A percentile compares a stretch with the other conserved stretches of the same genome.
These are phyloP conservation scores for Sebastes wilsoni DNA, from an alignment of 2,797 vertebrate genomes.

Conservation along the genomic window DNA sequence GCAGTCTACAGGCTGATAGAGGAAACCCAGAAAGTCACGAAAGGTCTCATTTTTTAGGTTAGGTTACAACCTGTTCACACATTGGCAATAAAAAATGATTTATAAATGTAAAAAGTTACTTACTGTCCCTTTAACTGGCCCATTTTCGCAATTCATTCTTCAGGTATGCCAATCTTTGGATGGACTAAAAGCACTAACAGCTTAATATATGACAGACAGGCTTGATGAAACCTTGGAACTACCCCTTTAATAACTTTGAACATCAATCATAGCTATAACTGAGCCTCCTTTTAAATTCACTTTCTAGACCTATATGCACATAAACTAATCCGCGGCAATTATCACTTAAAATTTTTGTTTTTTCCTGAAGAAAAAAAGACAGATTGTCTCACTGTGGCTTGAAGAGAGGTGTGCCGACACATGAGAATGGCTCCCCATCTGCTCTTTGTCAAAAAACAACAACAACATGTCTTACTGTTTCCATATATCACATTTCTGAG, in stretches of 20 bases:
- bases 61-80: no score
- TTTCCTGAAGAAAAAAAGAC: slow-evolving; percentile 13
- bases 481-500: slow-evolving; percentile 46
- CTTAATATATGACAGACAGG: not conserved
- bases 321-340: slow-evolving; percentile 5
- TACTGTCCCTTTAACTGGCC: not conserved
- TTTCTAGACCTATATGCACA: slow-evolving; percentile 1
- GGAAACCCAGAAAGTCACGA: no score
- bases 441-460: not conserved
- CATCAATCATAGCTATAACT: slow-evolving; percentile 15
- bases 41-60: no score
- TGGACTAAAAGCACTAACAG: slow-evolving; percentile 30
- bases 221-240: slow-evolving; percentile 19
- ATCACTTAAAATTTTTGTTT: not conserved
- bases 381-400: slow-evolving; percentile 27
- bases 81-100: no score
- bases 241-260: slow-evolving; percentile 54
- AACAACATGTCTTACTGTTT: slow-evolving; percentile 18
- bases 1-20: no score
- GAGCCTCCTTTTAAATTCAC: slow-evolving; percentile 37
- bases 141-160: slow-evolving; percentile 1
- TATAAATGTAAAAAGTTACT: no score
- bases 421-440: not conserved
- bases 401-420: slow-evolving; percentile 7
- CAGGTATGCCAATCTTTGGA: slow-evolving; percentile 5